Evolutionary conservation across 2,797 vertebrate genomes (phyloP).

Genomic region (Gallirallus australis): DNA sequence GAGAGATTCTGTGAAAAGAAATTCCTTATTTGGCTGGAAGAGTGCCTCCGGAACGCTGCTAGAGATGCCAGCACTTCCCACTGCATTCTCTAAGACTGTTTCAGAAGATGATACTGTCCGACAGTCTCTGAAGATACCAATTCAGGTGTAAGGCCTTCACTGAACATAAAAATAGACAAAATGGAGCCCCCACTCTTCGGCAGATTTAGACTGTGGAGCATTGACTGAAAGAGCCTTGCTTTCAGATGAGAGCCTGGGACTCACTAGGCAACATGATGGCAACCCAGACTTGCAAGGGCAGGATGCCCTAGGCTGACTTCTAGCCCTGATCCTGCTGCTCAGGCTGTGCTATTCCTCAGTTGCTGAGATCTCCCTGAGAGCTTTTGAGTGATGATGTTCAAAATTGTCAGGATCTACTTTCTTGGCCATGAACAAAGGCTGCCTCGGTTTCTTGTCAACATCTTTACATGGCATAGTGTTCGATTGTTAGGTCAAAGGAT

Average conservation of each 20-base stretch:
- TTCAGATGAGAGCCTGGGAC: not conserved
- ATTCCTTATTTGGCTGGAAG: conserved; percentile 54
- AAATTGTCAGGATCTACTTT: not conserved
- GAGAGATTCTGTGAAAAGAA: conserved; percentile 36
- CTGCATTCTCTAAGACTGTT: not conserved
- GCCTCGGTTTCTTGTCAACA: not conserved
- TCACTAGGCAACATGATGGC: not conserved
- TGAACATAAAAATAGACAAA: not conserved
- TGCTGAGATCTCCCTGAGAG: not conserved
- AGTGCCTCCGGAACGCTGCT: not conserved
- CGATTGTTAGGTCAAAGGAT: rapidly evolving
- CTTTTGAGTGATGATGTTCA: not conserved
- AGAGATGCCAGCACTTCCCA: conserved; percentile 10
- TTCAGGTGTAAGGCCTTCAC: not conserved
- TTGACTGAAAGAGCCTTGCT: not conserved
- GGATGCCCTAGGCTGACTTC: not conserved
- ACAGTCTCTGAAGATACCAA: not conserved
- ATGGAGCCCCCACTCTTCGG: not conserved
- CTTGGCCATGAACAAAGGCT: not conserved
- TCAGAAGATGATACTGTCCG: not conserved
- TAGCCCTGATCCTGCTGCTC: not conserved
- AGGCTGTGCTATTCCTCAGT: not conserved
- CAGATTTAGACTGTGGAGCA: not conserved
- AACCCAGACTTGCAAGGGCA: not conserved
- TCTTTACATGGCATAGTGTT: not conserved